A percentile compares a stretch with the other conserved stretches of the same genome.
phyloP scores from a whole-genome alignment of 2,888 invertebrate genomes.

The Pterostichus madidus region DNA sequence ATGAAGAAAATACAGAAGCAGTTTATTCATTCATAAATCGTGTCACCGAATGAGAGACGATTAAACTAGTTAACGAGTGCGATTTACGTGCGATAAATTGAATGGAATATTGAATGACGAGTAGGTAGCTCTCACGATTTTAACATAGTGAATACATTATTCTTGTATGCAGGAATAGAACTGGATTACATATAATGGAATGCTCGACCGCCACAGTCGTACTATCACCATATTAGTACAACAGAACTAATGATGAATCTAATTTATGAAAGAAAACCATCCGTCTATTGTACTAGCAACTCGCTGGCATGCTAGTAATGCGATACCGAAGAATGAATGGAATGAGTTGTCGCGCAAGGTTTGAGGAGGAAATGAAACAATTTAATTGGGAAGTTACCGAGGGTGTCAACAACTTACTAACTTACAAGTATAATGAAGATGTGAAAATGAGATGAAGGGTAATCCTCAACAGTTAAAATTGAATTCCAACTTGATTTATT shows the following conservation, averaged over 20 bases:
- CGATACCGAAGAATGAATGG: background rate
- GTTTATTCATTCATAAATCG: slow-evolving; percentile 44
- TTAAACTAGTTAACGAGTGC: slow-evolving; percentile 24
- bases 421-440: background rate
- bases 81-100: slow-evolving; percentile 35
- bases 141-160: slow-evolving; percentile 5
- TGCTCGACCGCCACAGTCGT: background rate
- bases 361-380: background rate
- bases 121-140: background rate
- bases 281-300: background rate
- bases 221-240: slow-evolving; percentile 22
- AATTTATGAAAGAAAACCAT: slow-evolving; percentile 39
- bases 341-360: background rate
- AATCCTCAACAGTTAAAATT: too few species aligned
- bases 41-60: slow-evolving; percentile 31
- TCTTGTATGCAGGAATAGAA: background rate
- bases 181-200: slow-evolving; percentile 27
- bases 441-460: background rate
- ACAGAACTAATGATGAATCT: slow-evolving; percentile 28
- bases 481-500: too few species aligned
- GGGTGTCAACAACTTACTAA: background rate
- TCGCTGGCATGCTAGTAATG: background rate
- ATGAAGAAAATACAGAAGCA: too few species aligned
- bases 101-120: slow-evolving; percentile 48
- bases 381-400: slow-evolving; percentile 1